Evolutionary conservation across 2,888 invertebrate species (phyloP).

Genomic region (Drosophila prostipennis): DNA sequence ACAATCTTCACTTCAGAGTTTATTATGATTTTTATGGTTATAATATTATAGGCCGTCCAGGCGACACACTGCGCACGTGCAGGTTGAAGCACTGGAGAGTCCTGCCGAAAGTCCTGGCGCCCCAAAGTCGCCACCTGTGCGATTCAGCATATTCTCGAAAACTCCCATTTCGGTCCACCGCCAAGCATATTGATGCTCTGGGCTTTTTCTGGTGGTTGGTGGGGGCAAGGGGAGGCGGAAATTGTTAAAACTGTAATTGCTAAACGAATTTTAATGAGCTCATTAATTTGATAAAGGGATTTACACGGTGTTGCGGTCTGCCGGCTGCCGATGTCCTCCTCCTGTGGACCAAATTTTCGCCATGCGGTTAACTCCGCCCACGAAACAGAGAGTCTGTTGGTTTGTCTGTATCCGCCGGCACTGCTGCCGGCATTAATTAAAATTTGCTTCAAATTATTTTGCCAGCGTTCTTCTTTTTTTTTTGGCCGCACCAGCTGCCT

Average conservation of each 20-base stretch:
- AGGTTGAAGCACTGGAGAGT: too few relatives aligned
- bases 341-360: slow-evolving; percentile 57
- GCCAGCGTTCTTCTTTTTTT: slow-evolving; percentile 13
- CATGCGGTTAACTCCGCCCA: slow-evolving; percentile 51
- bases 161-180: slow-evolving; percentile 29
- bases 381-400: slow-evolving; percentile 7
- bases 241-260: slow-evolving; percentile 82
- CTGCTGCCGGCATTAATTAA: slow-evolving; percentile 68
- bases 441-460: slow-evolving; percentile 75
- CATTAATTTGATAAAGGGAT: slow-evolving; percentile 82
- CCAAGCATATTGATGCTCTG: slow-evolving; percentile 38
- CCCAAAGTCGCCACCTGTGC: slow-evolving; percentile 62
- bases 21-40: slow-evolving; percentile 68
- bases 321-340: slow-evolving; percentile 43
- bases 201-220: slow-evolving; percentile 1
- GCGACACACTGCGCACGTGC: too few relatives aligned
- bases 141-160: slow-evolving; percentile 64
- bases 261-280: slow-evolving; percentile 82
- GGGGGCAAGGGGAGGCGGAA: slow-evolving; percentile 52
- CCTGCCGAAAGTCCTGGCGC: slow-evolving; percentile 14
- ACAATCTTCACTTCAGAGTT: slow-evolving; percentile 56
- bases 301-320: slow-evolving; percentile 76
- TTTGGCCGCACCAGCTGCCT: slow-evolving; percentile 32
- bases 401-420: slow-evolving; percentile 21
- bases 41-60: slow-evolving; percentile 46